These are phyloP conservation scores for Daboia siamensis DNA, from an alignment of 2,113 vertebrate species.

Conservation along the genomic window DNA sequence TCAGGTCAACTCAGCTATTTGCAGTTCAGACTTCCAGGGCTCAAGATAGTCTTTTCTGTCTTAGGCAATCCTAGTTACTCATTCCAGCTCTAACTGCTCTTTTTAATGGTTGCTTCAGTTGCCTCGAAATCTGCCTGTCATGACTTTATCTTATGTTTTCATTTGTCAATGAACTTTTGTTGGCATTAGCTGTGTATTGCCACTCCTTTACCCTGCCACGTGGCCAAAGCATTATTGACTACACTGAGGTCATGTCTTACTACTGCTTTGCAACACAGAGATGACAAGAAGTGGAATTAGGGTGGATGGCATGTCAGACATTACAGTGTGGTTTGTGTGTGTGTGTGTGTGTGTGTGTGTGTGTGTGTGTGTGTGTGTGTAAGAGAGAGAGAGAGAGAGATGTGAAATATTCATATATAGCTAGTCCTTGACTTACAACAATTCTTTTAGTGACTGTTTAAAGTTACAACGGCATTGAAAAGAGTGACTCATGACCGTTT, in stretches of 20 bases:
- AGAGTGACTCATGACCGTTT: neutral
- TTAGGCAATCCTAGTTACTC: neutral
- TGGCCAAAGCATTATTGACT: neutral
- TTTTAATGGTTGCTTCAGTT: neutral
- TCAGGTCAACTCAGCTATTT: neutral
- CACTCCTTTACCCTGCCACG: neutral
- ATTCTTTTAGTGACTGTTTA: neutral
- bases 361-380: neutral
- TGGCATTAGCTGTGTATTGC: neutral
- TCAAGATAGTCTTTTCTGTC: neutral
- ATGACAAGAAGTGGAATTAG: neutral
- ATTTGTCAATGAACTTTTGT: neutral
- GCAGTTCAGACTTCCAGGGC: neutral
- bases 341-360: neutral
- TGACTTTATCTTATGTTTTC: conserved; percentile 8
- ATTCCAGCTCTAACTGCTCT: neutral
- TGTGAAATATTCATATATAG: neutral
- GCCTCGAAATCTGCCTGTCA: neutral
- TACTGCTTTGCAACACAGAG: neutral
- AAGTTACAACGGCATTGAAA: neutral
- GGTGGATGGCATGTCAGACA: neutral
- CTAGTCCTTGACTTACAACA: neutral
- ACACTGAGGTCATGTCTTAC: neutral
- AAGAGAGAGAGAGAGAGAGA: neutral
- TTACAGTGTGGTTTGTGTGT: neutral